Evolutionary conservation across 2,797 vertebrate species (phyloP), one percentile per base, ranked within the genome.

Genomic region (Chromobotia macracanthus): DNA sequence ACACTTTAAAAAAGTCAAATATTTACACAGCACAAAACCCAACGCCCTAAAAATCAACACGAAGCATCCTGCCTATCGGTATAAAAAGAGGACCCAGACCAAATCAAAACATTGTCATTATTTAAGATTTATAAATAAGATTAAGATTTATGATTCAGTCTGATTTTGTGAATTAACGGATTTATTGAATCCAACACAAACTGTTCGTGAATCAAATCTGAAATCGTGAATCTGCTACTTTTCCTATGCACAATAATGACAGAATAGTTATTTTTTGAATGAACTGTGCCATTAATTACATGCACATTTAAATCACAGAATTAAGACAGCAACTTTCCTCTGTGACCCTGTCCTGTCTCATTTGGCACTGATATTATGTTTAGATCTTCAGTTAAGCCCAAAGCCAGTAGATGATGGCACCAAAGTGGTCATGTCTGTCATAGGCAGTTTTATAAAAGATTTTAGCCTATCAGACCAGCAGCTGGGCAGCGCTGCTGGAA

Each of bases 381-480:
- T n/a, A n/a, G n/a, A n/a, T n/a, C n/a, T n/a, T n/a, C n/a, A n/a
- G n/a, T n/a, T n/a, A n/a, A 81, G 82, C 82, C 83, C 81, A 84
- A 82, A 84, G 78, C 77, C 68, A 80, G 82, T 76, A 73, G 72
- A 80, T 76, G 84, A 87, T 84, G 46, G 41, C 79, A 87, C 82
- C 84, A 80, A 84, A 72, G 86, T 86, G 82, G 80, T 75, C 85
- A 86, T 84, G 87, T 88, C 83, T 79, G 58, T 76, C 73, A 67
- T 41, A 69, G 80, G 85, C 87, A 85, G 82, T 86, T 85, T 78
- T 67, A 78, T 75, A 66, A 83, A 77, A 80, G 73, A 73, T 61
- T 48, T 79, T 67, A 75, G 79, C 81, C 66, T 77, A 75, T 81
- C 51, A 58, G 38, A 68, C 71, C 67, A 65, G 41, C 79, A 78